These are phyloP conservation scores for Bradypodion pumilum DNA, from an alignment of 2,797 vertebrate species.

Conservation along the genomic window DNA sequence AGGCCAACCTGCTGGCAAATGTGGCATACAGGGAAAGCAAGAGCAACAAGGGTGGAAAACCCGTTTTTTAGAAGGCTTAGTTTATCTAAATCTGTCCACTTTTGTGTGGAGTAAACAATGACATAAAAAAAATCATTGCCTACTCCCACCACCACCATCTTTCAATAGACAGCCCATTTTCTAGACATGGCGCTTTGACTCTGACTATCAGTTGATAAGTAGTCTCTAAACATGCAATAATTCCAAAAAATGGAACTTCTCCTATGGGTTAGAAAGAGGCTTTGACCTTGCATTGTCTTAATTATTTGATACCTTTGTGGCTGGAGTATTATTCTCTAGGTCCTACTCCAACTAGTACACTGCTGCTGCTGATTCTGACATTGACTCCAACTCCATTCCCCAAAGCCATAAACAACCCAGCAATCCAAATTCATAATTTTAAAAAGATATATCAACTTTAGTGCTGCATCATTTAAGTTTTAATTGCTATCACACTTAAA, in stretches of 20 bases:
- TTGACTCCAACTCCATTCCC: too few relatives aligned
- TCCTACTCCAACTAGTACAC: too few relatives aligned
- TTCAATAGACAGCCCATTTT: not conserved
- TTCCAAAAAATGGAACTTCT: not conserved
- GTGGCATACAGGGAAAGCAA: not conserved
- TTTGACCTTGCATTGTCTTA: constrained; percentile 15
- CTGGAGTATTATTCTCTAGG: not conserved
- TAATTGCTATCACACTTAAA: too few relatives aligned
- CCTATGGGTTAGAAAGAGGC: not conserved
- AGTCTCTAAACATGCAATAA: constrained; percentile 43
- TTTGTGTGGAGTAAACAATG: not conserved
- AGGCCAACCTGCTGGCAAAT: constrained; percentile 31
- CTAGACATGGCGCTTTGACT: not conserved
- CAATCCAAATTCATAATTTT: too few relatives aligned
- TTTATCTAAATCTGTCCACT: constrained; percentile 21
- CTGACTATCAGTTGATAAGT: not conserved
- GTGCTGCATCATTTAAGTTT: too few relatives aligned
- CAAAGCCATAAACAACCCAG: too few relatives aligned
- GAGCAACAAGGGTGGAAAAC: constrained; percentile 6
- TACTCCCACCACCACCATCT: not conserved
- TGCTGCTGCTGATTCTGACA: too few relatives aligned
- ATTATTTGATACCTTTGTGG: constrained; percentile 16
- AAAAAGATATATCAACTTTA: too few relatives aligned
- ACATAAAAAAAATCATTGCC: not conserved
- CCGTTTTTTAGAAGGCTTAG: constrained; percentile 13